Conservation (phyloP, 2,888 invertebrate species). For the Drosophila longiperda region DNA sequence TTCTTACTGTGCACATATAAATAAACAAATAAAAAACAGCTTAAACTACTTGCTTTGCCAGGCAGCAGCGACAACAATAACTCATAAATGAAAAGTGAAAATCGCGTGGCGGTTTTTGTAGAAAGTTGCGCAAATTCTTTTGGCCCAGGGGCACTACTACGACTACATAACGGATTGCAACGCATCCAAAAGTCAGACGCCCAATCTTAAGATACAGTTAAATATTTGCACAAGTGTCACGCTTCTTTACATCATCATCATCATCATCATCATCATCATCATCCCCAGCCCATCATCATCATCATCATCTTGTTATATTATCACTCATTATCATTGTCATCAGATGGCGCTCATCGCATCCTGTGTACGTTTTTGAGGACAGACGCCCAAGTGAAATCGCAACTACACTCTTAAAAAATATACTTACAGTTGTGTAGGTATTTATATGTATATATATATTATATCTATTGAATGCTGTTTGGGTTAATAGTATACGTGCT, state of each 20-base stretch:
- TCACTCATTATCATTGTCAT: slow-evolving; percentile 56
- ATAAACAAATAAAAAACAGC: slow-evolving; percentile 20
- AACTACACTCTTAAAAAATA: slow-evolving; percentile 15
- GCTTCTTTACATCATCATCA: slow-evolving; percentile 72
- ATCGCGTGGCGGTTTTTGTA: slow-evolving; percentile 62
- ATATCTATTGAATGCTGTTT: slow-evolving; percentile 55
- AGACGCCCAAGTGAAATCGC: slow-evolving; percentile 63
- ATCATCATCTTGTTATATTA: slow-evolving; percentile 42
- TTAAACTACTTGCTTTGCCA: slow-evolving; percentile 1
- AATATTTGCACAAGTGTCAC: slow-evolving; percentile 77
- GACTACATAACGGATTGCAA: slow-evolving; percentile 55
- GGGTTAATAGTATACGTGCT: slow-evolving; percentile 61
- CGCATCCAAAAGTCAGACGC: slow-evolving; percentile 37
- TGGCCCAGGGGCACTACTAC: slow-evolving; percentile 53
- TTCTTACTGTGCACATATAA: slow-evolving; percentile 17
- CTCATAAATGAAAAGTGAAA: slow-evolving; percentile 80
- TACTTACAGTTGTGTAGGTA: not conserved
- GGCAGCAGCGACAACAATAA: slow-evolving; percentile 59
- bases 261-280: slow-evolving; percentile 28
- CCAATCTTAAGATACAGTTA: slow-evolving; percentile 62
- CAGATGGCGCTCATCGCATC: slow-evolving; percentile 50
- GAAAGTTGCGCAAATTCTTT: slow-evolving; percentile 80
- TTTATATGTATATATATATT: slow-evolving; percentile 32
- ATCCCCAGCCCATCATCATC: not conserved
- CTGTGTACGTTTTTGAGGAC: slow-evolving; percentile 81